Conservation (phyloP, 2,888 invertebrate genomes). For the Stenotaenia linearis region DNA sequence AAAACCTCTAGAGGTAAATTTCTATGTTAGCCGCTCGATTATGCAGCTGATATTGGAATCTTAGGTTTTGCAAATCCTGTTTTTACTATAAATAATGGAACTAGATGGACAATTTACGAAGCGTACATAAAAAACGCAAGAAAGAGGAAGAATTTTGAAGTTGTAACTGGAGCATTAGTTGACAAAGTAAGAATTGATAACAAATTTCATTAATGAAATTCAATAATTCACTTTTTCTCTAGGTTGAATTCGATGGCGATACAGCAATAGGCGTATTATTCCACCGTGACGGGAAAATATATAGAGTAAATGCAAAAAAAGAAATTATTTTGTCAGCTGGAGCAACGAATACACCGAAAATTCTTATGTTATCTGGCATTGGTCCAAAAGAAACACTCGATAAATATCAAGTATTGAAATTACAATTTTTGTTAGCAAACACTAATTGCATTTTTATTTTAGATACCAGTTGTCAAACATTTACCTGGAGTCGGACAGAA, state of each 20-base stretch:
- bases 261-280: not conserved
- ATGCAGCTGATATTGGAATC: too few species aligned
- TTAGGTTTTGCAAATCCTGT: conserved; percentile 18
- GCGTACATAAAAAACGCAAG: not conserved
- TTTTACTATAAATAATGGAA: not conserved
- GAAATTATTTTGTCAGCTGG: not conserved
- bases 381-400: not conserved
- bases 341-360: not conserved
- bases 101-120: not conserved
- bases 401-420: not conserved
- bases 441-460: conserved; percentile 31
- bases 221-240: too few species aligned
- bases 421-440: not conserved
- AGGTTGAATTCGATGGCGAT: not conserved
- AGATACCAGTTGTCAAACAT: conserved; percentile 49
- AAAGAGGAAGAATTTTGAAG: not conserved
- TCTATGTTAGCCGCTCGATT: too few species aligned
- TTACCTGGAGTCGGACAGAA: conserved; percentile 52
- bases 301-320: not conserved
- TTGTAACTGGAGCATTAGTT: not conserved
- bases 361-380: not conserved
- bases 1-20: not conserved
- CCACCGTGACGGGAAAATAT: not conserved
- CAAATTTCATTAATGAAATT: too few species aligned
- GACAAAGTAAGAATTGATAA: not conserved